phyloP scores from a whole-genome alignment of 2,797 vertebrate species.

The Danionella dracula region DNA sequence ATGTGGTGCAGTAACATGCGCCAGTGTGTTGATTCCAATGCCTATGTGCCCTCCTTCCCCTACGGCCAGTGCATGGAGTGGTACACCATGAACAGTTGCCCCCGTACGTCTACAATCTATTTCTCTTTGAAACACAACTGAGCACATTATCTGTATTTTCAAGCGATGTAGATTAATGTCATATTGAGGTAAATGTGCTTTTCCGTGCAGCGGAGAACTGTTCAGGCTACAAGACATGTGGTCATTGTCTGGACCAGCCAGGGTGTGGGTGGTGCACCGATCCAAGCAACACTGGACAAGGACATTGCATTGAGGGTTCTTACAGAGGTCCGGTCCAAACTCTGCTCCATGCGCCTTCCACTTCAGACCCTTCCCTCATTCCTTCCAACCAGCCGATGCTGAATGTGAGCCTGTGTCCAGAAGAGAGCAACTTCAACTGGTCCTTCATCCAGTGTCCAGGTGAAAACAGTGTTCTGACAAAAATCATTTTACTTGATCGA shows the following conservation, averaged over 20 bases:
- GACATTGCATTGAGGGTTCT: slow-evolving; percentile 91
- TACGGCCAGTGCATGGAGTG: slow-evolving; percentile 98
- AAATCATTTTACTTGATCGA: too few species aligned
- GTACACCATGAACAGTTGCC: slow-evolving; percentile 94
- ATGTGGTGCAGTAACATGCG: slow-evolving; percentile 99
- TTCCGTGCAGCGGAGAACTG: slow-evolving; percentile 91
- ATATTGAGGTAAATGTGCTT: too few species aligned
- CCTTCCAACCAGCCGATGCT: slow-evolving; percentile 71
- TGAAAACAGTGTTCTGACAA: slow-evolving; percentile 46
- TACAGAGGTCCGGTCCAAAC: slow-evolving; percentile 84
- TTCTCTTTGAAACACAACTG: too few species aligned
- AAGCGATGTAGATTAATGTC: too few species aligned
- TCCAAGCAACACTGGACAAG: slow-evolving; percentile 88
- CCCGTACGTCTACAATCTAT: slow-evolving; percentile 67
- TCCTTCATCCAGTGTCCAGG: slow-evolving; percentile 96
- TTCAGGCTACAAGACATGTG: slow-evolving; percentile 90
- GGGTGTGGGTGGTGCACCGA: slow-evolving; percentile 97
- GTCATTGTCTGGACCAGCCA: slow-evolving; percentile 90
- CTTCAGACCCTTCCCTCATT: slow-evolving; percentile 63
- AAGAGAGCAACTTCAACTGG: slow-evolving; percentile 85
- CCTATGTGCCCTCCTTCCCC: slow-evolving; percentile 96
- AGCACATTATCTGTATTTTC: neutral
- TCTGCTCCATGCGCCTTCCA: slow-evolving; percentile 63
- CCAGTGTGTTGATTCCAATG: slow-evolving; percentile 96
- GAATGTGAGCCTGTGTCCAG: slow-evolving; percentile 84